Conservation (phyloP, 2,113 vertebrate genomes). For the Neogobius melanostomus region DNA sequence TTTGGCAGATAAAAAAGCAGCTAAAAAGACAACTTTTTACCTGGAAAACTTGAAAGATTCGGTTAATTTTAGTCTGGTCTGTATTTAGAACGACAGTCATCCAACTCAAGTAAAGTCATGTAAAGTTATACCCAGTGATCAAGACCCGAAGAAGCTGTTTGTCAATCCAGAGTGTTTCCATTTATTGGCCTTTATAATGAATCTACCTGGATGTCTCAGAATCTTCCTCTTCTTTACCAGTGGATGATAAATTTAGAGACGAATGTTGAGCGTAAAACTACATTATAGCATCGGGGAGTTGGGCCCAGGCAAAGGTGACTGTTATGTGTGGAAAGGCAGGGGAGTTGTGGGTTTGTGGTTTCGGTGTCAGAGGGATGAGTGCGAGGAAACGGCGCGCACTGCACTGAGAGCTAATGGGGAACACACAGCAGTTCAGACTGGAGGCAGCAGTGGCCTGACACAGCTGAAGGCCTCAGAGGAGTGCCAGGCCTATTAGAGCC, state of each 20-base stretch:
- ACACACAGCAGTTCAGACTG: constrained; percentile 73
- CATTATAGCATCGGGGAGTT: constrained; percentile 69
- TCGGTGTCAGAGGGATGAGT: constrained; percentile 58
- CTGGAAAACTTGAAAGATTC: no score
- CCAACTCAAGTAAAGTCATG: no score
- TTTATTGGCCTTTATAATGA: no score
- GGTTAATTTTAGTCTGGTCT: no score
- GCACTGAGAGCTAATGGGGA: constrained; percentile 79
- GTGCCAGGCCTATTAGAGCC: constrained; percentile 77
- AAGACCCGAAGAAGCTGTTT: no score
- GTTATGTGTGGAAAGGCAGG: constrained; percentile 47
- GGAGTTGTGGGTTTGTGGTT: constrained; percentile 22
- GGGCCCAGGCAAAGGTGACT: constrained; percentile 58
- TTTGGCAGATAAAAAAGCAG: not conserved
- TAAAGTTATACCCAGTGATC: no score
- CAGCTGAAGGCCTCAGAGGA: constrained; percentile 80
- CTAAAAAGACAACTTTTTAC: not conserved
- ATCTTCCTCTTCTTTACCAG: no score
- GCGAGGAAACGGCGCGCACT: constrained; percentile 67
- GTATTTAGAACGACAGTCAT: no score
- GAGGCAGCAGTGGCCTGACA: constrained; percentile 78
- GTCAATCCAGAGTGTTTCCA: no score
- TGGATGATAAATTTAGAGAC: constrained; percentile 58
- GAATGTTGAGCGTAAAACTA: constrained; percentile 63
- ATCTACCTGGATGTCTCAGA: no score